Evolutionary conservation across 2,888 invertebrate species (phyloP).

Genomic region (Rutpela maculata): DNA sequence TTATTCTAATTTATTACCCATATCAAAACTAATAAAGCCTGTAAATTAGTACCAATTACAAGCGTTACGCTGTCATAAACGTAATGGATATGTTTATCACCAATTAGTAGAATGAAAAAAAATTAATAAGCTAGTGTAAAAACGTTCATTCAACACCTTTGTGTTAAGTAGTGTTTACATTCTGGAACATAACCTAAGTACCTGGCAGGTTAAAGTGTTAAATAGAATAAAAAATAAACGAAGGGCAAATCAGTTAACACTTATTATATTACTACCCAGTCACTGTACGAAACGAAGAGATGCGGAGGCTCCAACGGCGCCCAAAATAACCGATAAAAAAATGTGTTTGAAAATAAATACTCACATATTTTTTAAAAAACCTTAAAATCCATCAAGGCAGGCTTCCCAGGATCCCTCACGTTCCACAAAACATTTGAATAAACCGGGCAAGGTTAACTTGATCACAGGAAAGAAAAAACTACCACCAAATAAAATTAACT

Average conservation of each 20-base stretch:
- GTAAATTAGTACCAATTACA: slow-evolving; percentile 41
- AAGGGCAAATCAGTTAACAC: slow-evolving; percentile 71
- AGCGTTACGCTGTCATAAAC: slow-evolving; percentile 37
- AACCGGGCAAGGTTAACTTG: slow-evolving; percentile 64
- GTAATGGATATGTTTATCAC: slow-evolving; percentile 52
- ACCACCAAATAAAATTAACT: slow-evolving; percentile 47
- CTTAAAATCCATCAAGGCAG: slow-evolving; percentile 58
- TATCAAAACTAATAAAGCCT: neutral
- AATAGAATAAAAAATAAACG: slow-evolving; percentile 58
- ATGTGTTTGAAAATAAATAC: slow-evolving; percentile 47
- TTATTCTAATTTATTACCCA: neutral
- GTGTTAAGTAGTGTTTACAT: slow-evolving; percentile 46
- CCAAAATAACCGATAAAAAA: slow-evolving; percentile 26
- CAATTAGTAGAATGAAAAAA: slow-evolving; percentile 43
- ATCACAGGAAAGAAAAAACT: slow-evolving; percentile 59
- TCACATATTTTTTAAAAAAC: slow-evolving; percentile 66
- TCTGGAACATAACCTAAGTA: slow-evolving; percentile 54
- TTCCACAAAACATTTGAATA: slow-evolving; percentile 58
- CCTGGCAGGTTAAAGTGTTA: slow-evolving; percentile 53
- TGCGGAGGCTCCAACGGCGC: neutral
- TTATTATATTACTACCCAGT: slow-evolving; percentile 36
- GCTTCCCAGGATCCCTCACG: slow-evolving; percentile 54
- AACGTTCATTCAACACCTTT: slow-evolving; percentile 48
- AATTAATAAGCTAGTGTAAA: slow-evolving; percentile 51
- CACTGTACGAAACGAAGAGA: neutral